Base-by-base conservation (phyloP, 1,140 invertebrate genomes). In the Harpegnathos saltator region DNA sequence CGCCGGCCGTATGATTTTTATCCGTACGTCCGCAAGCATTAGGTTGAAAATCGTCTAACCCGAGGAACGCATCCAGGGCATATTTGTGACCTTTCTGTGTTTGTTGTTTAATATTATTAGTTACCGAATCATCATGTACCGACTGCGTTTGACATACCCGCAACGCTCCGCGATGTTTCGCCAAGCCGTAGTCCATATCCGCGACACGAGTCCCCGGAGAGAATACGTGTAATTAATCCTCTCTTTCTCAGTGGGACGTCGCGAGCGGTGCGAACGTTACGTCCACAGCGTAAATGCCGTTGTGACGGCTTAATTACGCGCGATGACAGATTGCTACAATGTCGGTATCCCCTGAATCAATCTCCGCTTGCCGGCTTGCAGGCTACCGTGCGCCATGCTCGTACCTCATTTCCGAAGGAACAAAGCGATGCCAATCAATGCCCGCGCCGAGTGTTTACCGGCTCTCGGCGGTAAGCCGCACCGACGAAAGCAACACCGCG, bases 221-320 rank as follows among this genome's bases (percentile, higher is more conserved):
- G n/a, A 52, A 63, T 22, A 48, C 12, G 38, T 63, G 4, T 63
- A 62, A 75, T 77, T 63, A 65, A 65, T 77, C 65, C 48, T 65
- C 26, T 63, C 48, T 63, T 65, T 65, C 7, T 44, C 59, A 65
- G 22, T 50, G 29, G 65, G 59, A 75, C 59, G 50, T 48, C 58
- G 24, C 24, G 24, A 22, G n/a, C 38, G 24, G n/a, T 54, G 59
- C 52, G 73, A 77, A 77, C 29, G 52, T 29, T 33, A 62, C n/a
- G 48, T 75, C 15, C 22, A 33, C n/a, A n/a, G n/a, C 59, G 33
- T 75, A 52, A 75, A 52, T 52, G 26, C 44, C 73, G 26, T 17
- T 52, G 26, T 77, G 61, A 77, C 61, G 61, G n/a, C 59, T 77
- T 77, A 77, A 77, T 77, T 77, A 33, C 9, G 26, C 33, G n/a